A percentile compares a stretch with the other conserved stretches of the same genome.
phyloP scores from a whole-genome alignment of 53 echinoderm and acorn worm species.

The Glandiceps talaboti region DNA sequence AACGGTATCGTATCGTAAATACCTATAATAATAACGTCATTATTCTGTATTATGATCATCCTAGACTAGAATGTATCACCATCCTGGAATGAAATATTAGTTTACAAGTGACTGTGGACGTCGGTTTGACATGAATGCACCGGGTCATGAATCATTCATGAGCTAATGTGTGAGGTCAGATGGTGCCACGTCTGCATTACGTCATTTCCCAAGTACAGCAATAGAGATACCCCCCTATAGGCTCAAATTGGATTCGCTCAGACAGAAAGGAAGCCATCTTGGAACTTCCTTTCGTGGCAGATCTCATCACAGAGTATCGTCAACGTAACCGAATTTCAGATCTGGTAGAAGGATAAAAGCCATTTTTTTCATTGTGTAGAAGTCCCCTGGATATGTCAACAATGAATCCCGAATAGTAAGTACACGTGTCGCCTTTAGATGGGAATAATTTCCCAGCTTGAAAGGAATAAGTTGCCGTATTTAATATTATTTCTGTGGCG shows the following conservation, averaged over 20 bases:
- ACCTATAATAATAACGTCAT: too few species aligned
- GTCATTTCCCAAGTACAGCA: slow-evolving; percentile 42
- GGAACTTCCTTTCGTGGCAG: slow-evolving; percentile 75
- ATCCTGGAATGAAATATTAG: too few species aligned
- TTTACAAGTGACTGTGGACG: too few species aligned
- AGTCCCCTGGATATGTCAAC: slow-evolving; percentile 80
- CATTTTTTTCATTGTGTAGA: not conserved
- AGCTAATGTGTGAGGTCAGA: slow-evolving; percentile 1
- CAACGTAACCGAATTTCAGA: not conserved
- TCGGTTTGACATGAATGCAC: too few species aligned
- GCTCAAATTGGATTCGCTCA: not conserved
- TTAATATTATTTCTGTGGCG: not conserved
- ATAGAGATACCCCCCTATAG: slow-evolving; percentile 4
- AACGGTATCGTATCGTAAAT: too few species aligned
- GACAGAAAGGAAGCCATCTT: slow-evolving; percentile 67
- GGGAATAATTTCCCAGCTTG: too few species aligned
- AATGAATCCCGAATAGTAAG: slow-evolving; percentile 99
- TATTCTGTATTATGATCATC: too few species aligned
- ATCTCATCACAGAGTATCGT: slow-evolving; percentile 1
- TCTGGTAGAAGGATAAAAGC: not conserved
- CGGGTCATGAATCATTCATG: too few species aligned
- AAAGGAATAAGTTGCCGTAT: not conserved
- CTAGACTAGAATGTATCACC: too few species aligned
- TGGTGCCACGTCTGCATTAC: slow-evolving; percentile 96
- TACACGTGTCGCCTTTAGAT: slow-evolving; percentile 12